Evolutionary conservation across 2,797 vertebrate species (phyloP), one percentile per base, ranked within the genome.

Genomic region (Helarctos malayanus): DNA sequence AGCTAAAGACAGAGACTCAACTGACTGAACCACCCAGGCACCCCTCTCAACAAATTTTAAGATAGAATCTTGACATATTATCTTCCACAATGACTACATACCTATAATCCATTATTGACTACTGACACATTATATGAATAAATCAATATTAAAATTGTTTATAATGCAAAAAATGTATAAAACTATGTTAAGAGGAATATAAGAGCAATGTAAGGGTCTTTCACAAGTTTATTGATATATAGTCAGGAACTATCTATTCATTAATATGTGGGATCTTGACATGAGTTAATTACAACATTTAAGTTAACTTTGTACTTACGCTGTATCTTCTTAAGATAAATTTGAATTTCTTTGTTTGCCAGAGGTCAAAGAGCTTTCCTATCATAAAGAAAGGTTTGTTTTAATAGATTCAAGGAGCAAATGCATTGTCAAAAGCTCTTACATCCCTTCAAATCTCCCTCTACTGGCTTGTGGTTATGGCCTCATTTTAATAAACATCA

Each of bases 331-430:
- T 92, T 76, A 54, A 90, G 93, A 83, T n/a, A 81, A 92, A 73
- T 52, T 57, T 88, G 21, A 87, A 71, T 69, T 93, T 97, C 14
- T 82, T 95, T 92, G 18, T 71, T 91, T 91, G 12, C 52, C 45
- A 71, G 61, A 97, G 75, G 38, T 23, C 18, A 73, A 89, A 93
- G 29, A 91, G 27, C 5, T 88, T 59, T 45, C 3, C 11, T 92
- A 47, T 75, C 27, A 57, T 35, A 56, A 10, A 21, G 32, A 84
- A 38, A 87, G 3, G 1, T 84, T 88, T 82, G 19, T 75, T 80
- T 89, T 23, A 95, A 80, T 27, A 83, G 25, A 75, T 81, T 90
- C 25, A 82, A 69, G 68, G 68, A 92, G 35, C 32, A 89, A 95
- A 85, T 68, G 10, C 4, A 78, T 90, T 81, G 75, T 84, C 21